Base-by-base conservation (phyloP, 1,140 invertebrate species). In the Bombus balteatus region DNA sequence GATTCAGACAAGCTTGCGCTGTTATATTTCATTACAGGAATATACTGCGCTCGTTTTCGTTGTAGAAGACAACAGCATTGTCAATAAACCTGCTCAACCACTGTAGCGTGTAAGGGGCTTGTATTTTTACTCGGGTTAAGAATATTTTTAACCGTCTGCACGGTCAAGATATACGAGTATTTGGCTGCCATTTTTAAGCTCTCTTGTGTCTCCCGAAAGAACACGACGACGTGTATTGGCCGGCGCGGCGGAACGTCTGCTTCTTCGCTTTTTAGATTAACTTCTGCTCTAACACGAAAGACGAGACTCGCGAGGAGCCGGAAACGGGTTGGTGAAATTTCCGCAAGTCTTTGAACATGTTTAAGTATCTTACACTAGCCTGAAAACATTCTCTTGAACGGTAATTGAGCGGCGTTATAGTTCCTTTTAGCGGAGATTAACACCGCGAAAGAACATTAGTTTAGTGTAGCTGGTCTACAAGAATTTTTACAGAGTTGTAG, bases 61-160 rank as follows among this genome's bases (percentile, higher is more conserved):
- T 28, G 18, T 47, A 62, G 39, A 66, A 28, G 22, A 66, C 41
- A 25, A 22, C 59, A 65, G 37, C 62, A 41, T 34, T 79, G 77
- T 68, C 77, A 53, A 70, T 80, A 80, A 68, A 25, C 37, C 32
- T 39, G 10, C 1, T 13, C 4, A 39, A 71, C 12, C 71, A 25
- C 0, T 47, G 53, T 62, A 28, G 79, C 71, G 47, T 62, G 57
- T 73, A 41, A 43, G 70, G n/a, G n/a, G 25, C 59, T 66, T 75
- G 70, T 47, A 39, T 66, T 83, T 75, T 37, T 83, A 12, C 72
- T 28, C 34, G 41, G 6, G 5, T 22, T 34, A 28, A 2, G 41
- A 47, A 76, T 76, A 83, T 83, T 83, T 83, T 83, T 76, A 83
- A 75, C 57, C 41, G 22, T 39, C 32, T n/a, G 13, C 32, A n/a